These are phyloP conservation scores for Chaunax sp. DNA, from an alignment of 2,797 vertebrate species.

Conservation along the genomic window DNA sequence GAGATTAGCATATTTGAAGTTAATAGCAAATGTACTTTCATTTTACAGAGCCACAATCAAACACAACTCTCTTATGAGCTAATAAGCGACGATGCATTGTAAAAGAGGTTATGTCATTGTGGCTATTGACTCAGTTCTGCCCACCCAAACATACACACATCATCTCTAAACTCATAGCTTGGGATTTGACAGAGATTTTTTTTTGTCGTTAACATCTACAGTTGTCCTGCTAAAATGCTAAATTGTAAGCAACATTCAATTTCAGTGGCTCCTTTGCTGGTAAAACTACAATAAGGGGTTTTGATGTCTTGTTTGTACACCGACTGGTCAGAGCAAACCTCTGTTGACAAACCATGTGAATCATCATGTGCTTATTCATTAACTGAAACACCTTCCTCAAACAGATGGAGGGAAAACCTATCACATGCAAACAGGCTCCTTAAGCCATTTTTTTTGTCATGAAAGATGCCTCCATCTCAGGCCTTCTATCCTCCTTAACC, in stretches of 20 bases:
- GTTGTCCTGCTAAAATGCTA: conserved; percentile 10
- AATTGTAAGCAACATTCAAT: conserved; percentile 12
- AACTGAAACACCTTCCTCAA: conserved; percentile 8
- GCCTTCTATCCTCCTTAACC: conserved; percentile 14
- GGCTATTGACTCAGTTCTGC: conserved; percentile 11
- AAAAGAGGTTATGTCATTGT: conserved; percentile 25
- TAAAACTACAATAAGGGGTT: conserved; percentile 24
- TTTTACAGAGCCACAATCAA: conserved; percentile 5
- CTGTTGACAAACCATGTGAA: conserved; percentile 11
- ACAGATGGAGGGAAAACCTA: conserved; percentile 61
- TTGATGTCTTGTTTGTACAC: conserved; percentile 37
- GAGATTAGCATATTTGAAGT: conserved; percentile 6
- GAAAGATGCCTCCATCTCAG: conserved; percentile 56
- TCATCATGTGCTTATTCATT: neutral
- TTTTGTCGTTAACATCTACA: conserved; percentile 27
- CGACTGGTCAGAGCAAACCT: conserved; percentile 22
- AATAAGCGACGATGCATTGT: neutral
- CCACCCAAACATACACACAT: conserved; percentile 14
- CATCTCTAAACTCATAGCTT: conserved; percentile 2
- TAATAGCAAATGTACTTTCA: conserved; percentile 4
- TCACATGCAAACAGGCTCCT: conserved; percentile 62
- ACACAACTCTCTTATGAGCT: neutral
- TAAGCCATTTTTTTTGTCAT: conserved; percentile 49
- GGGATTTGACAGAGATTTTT: conserved; percentile 8
- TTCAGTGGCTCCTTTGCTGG: conserved; percentile 19